Evolutionary conservation across 2,888 invertebrate species (phyloP), one percentile per base, ranked within the genome.

Genomic region (Pantelozetes paolii): DNA sequence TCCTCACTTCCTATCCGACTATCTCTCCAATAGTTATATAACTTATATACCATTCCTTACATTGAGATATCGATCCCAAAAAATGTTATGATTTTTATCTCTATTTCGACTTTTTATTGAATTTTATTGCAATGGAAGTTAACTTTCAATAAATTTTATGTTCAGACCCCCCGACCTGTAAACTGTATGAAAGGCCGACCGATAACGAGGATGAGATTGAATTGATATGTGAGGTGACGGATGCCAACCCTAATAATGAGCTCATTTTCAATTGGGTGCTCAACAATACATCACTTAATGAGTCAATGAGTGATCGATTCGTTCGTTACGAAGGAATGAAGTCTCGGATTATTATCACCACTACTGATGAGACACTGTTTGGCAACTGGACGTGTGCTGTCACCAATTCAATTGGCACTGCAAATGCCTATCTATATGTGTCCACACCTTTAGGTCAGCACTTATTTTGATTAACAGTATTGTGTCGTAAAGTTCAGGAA

Each of bases 321-420:
- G 85, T 85, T 72, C 81, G 83, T 57, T 84, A 84, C 73, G 83
- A 85, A 74, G 85, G 85, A 6, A 82, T 85, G 67, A 84, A 85
- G 78, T 87, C 87, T 79, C 87, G 86, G 82, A 23, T 74, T 15
- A 86, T 93, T 76, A 84, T 86, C 45, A 84, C 89, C 77, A 87
- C 88, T 79, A 84, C 86, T 59, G 88, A 88, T 79, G 87, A 73
- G 18, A 50, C 42, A 28, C 64, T 87, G 79, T 85, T 86, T 78
- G 86, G 92, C 75, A 92, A 90, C 2, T 94, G 94, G 82, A 86
- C 89, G 74, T 94, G 94, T 82, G 86, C 87, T 79, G 92, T 91
- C 28, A 91, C 90, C 82, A 94, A 94, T 84, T 85, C 88, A 8
- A 90, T 92, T 15, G 94, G 93, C 9, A 59, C 50, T 32, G 74